Evolutionary conservation across 2,888 invertebrate species (phyloP).

Genomic region (Diaphora mendica): DNA sequence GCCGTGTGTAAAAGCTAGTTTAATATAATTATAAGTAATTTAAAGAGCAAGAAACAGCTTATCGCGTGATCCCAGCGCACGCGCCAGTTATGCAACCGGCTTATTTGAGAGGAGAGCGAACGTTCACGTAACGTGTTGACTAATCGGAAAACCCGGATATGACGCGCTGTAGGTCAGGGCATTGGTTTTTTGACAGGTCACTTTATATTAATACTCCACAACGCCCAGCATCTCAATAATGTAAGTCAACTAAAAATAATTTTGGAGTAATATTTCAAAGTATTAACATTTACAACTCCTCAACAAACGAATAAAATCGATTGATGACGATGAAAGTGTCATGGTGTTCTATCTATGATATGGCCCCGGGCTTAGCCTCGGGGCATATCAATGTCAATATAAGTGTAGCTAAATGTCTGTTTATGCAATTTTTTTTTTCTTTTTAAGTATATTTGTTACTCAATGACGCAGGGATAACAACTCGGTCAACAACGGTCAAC

Average conservation of each 20-base stretch:
- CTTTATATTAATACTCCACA: too few relatives aligned
- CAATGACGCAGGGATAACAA: too few relatives aligned
- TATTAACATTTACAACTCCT: too few relatives aligned
- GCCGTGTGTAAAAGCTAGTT: too few relatives aligned
- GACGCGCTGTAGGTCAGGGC: constrained; percentile 20
- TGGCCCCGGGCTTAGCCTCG: not conserved
- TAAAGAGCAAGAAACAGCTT: not conserved
- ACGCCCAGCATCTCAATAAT: not conserved
- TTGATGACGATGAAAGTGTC: too few relatives aligned
- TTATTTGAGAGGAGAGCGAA: constrained; percentile 27
- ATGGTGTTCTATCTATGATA: too few relatives aligned
- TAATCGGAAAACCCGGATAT: constrained; percentile 24
- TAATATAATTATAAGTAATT: too few relatives aligned
- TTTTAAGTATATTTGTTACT: too few relatives aligned
- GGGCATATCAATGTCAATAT: too few relatives aligned
- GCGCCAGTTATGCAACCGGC: constrained; percentile 36
- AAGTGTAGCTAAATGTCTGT: too few relatives aligned
- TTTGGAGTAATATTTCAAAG: not conserved
- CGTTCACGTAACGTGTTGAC: constrained; percentile 4
- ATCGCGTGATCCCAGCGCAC: constrained; percentile 15
- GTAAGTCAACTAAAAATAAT: not conserved
- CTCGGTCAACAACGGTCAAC: too few relatives aligned
- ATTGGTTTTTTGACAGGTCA: not conserved
- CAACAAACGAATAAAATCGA: not conserved
- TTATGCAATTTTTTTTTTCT: too few relatives aligned